These are phyloP conservation scores for Pandemis heparana DNA, from an alignment of 2,888 invertebrate species.

Conservation along the genomic window DNA sequence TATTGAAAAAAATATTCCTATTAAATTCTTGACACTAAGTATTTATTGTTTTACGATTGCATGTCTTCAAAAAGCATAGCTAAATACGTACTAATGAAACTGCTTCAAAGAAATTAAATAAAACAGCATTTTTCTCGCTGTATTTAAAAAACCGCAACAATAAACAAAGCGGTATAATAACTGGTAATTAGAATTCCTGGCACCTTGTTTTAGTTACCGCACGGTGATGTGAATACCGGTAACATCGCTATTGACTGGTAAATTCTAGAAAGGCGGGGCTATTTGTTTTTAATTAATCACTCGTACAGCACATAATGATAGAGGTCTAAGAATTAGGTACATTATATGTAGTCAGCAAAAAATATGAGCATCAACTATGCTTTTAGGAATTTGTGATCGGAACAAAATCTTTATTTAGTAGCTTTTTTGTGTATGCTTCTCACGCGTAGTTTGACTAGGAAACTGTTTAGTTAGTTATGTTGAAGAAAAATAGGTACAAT, in stretches of 20 bases:
- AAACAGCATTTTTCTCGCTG: neutral
- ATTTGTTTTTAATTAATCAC: slow-evolving; percentile 38
- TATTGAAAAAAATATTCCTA: too few species aligned
- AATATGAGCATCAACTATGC: neutral
- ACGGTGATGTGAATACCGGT: slow-evolving; percentile 14
- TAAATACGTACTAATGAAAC: neutral
- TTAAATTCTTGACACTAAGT: too few species aligned
- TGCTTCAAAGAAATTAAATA: neutral
- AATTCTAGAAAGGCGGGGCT: slow-evolving; percentile 22
- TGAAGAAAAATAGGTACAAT: too few species aligned
- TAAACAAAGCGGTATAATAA: slow-evolving; percentile 15
- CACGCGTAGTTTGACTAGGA: too few species aligned
- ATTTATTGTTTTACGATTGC: too few species aligned
- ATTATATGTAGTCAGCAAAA: slow-evolving; percentile 15
- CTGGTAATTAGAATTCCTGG: slow-evolving; percentile 15
- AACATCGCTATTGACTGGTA: slow-evolving; percentile 9
- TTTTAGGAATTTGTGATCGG: neutral
- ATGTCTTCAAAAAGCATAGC: neutral
- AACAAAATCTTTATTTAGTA: neutral
- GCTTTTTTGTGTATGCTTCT: too few species aligned
- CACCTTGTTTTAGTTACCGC: slow-evolving; percentile 15
- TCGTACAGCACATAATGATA: slow-evolving; percentile 16
- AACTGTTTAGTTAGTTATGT: too few species aligned
- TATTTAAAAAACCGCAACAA: slow-evolving; percentile 7
- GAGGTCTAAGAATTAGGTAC: slow-evolving; percentile 17